Evolutionary conservation across 2,888 invertebrate species (phyloP).

Genomic region (Lochmaea crataegi): DNA sequence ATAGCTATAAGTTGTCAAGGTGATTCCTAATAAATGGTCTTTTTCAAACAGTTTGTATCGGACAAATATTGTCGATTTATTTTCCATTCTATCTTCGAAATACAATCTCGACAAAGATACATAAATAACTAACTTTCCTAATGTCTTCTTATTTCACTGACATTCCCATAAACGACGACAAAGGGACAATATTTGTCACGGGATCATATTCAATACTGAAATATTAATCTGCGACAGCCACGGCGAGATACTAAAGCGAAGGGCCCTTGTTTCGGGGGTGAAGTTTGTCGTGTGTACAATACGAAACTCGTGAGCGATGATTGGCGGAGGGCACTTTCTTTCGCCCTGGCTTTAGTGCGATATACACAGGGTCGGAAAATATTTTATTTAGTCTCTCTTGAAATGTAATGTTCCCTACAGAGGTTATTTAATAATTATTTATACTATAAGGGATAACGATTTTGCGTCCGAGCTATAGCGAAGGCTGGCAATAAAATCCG

Average conservation of each 20-base stretch:
- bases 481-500: too few species aligned
- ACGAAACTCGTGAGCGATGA: constrained; percentile 31
- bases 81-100: neutral
- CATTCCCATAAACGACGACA: constrained; percentile 27
- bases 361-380: neutral
- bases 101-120: neutral
- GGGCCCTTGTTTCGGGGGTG: constrained; percentile 25
- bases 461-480: too few species aligned
- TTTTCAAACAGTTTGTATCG: neutral
- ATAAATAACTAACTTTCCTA: constrained; percentile 16
- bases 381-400: too few species aligned
- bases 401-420: too few species aligned
- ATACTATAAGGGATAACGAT: too few species aligned
- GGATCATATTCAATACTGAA: constrained; percentile 24
- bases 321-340: constrained; percentile 30
- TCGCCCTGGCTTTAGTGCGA: constrained; percentile 7
- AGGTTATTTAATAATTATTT: too few species aligned
- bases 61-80: neutral
- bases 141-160: constrained; percentile 10
- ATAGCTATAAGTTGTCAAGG: neutral
- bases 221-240: constrained; percentile 30
- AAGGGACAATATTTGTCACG: constrained; percentile 30
- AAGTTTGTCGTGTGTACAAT: constrained; percentile 25
- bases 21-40: neutral
- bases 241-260: constrained; percentile 13